Conservation (phyloP, 2,113 vertebrate genomes). For the Carassius carassius region DNA sequence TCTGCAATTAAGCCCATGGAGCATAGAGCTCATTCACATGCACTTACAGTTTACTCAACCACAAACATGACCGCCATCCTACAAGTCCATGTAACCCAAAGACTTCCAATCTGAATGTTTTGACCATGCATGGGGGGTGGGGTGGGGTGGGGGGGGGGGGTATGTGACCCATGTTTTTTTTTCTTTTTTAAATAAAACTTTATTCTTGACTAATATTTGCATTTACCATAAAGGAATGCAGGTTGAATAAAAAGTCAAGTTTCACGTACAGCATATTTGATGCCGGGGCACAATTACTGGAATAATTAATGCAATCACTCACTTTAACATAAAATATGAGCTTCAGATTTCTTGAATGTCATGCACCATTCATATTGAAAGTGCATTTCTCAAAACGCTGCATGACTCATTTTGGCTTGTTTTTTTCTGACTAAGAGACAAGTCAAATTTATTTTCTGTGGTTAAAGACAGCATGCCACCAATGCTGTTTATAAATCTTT, state of each 20-base stretch:
- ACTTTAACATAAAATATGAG: neutral
- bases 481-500: neutral
- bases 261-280: neutral
- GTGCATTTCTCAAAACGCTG: neutral
- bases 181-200: neutral
- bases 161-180: no score
- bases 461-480: neutral
- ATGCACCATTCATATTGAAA: neutral
- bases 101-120: neutral
- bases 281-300: no score
- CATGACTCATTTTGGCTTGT: neutral
- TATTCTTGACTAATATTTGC: neutral
- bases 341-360: neutral
- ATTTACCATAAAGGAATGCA: no score
- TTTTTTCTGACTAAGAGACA: no score
- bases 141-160: no score
- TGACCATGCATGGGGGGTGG: no score
- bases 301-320: neutral
- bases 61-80: neutral
- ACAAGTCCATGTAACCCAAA: neutral
- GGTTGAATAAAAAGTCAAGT: neutral
- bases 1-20: constrained; percentile 28
- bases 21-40: constrained; percentile 9
- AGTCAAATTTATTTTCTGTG: no score
- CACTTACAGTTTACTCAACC: neutral